These are phyloP conservation scores for Hyles lineata DNA, from an alignment of 2,888 invertebrate genomes.

Conservation along the genomic window DNA sequence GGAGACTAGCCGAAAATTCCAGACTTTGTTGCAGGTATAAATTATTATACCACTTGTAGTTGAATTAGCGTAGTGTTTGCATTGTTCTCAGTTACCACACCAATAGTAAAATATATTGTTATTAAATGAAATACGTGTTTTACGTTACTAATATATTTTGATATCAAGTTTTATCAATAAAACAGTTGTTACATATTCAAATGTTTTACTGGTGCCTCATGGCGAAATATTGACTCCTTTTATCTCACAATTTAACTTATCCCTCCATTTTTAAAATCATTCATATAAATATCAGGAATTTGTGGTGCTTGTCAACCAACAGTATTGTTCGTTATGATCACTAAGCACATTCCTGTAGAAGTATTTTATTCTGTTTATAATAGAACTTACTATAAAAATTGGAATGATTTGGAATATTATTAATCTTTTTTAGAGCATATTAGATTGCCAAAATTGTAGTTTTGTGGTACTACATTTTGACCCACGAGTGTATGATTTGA, in stretches of 20 bases:
- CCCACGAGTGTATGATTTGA: too few species aligned
- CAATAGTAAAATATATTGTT: not conserved
- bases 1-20: constrained; percentile 94
- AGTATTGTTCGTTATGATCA: too few species aligned
- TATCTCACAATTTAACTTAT: constrained; percentile 3
- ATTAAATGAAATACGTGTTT: not conserved
- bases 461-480: too few species aligned
- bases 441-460: too few species aligned
- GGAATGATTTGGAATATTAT: too few species aligned
- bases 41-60: constrained; percentile 12
- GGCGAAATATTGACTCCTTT: not conserved
- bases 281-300: too few species aligned
- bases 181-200: constrained; percentile 23
- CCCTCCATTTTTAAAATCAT: not conserved
- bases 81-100: not conserved
- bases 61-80: not conserved
- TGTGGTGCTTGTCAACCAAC: too few species aligned
- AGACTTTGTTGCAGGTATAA: constrained; percentile 90
- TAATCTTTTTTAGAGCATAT: too few species aligned
- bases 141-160: constrained; percentile 8
- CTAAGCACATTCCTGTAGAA: too few species aligned
- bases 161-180: constrained; percentile 20
- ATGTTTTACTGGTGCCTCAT: constrained; percentile 25
- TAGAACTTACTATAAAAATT: too few species aligned
- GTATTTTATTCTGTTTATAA: too few species aligned